These are phyloP conservation scores for Orthosia cruda DNA, from an alignment of 2,888 invertebrate species.

Conservation along the genomic window DNA sequence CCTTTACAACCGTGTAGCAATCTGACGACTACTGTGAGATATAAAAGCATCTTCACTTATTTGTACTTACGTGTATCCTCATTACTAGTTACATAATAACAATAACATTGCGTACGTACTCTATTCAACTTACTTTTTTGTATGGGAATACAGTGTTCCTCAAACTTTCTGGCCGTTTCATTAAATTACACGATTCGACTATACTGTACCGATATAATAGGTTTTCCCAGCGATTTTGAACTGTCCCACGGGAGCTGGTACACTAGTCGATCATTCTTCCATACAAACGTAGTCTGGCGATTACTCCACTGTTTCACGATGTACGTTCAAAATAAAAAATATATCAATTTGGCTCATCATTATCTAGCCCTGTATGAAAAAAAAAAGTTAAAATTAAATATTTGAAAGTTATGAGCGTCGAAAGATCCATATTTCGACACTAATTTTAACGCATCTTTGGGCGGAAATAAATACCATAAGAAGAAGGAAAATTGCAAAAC, in stretches of 20 bases:
- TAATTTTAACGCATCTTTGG: too few relatives aligned
- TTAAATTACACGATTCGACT: not conserved
- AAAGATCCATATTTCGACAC: too few relatives aligned
- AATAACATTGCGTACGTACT: constrained; percentile 14
- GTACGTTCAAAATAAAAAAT: too few relatives aligned
- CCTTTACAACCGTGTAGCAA: not conserved
- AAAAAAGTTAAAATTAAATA: too few relatives aligned
- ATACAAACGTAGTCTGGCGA: too few relatives aligned
- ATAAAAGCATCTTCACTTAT: constrained; percentile 23
- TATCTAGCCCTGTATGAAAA: too few relatives aligned
- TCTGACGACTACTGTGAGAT: not conserved
- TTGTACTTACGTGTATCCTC: constrained; percentile 11
- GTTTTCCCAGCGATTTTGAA: not conserved
- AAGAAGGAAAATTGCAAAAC: too few relatives aligned
- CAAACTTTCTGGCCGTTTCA: constrained; percentile 13
- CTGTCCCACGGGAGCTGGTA: not conserved
- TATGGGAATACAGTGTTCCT: constrained; percentile 9
- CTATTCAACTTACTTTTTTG: constrained; percentile 35
- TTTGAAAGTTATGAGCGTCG: too few relatives aligned
- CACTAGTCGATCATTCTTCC: too few relatives aligned
- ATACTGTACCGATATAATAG: not conserved
- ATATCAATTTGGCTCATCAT: too few relatives aligned
- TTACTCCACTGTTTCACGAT: too few relatives aligned
- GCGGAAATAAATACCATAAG: too few relatives aligned
- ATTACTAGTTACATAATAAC: constrained; percentile 41